Evolutionary conservation across 2,113 vertebrate species (phyloP), one percentile per base, ranked within the genome.

Genomic region (Jaculus jaculus): DNA sequence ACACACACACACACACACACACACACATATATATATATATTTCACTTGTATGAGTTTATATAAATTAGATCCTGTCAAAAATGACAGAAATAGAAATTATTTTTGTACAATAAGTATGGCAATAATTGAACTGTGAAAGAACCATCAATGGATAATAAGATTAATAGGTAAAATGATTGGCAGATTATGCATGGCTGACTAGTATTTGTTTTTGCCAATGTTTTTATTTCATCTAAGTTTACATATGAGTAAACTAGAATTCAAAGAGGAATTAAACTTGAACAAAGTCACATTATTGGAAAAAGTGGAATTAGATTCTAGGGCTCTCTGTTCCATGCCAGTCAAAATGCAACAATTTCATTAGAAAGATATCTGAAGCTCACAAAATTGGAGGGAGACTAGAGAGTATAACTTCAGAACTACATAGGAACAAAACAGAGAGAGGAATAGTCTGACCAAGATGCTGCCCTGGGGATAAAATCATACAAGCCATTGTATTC

Each of bases 361-460:
- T 32, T 68, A 83, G 68, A 85, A 90, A 90, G 78, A 81, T 93
- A 18, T 87, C 82, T 87, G 82, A 96, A 66, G 51, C 39, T 91
- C 66, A 71, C 72, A 91, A 61, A 84, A 93, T 72, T 92, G 28
- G 51, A 92, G 34, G 42, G 54, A 90, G 39, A 75, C 18, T 83
- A 32, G 73, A 90, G 28, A 93, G 78, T 74, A 54, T 60, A 88
- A 93, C 58, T 85, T 91, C 37, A 91, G 58, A 93, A 82, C 3
- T 24, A 20, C 74, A 58, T 65, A 83, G 30, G 12, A 72, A 42
- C 32, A 42, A 95, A 90, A 32, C 28, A 84, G 87, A 92, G 42
- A 78, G 9, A 77, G 18, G 30, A 94, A 87, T 10, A 72, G 71
- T 85, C 20, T 72, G 42, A 78, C 77, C 12, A 81, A 73, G n/a